Base-by-base conservation (phyloP, 1,140 invertebrate species). In the Protaetia brevitarsis region DNA sequence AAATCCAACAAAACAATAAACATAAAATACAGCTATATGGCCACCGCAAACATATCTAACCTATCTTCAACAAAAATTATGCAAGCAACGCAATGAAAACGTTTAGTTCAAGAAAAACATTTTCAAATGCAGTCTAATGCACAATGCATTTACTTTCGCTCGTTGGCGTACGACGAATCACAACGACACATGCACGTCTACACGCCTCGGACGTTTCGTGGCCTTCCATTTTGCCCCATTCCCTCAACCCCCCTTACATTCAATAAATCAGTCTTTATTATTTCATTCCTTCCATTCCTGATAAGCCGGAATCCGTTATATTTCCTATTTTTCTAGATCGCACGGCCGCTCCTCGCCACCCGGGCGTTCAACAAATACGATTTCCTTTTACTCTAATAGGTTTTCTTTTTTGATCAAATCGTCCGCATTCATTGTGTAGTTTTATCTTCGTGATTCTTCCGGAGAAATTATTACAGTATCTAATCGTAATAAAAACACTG, bases 211-310 rank as follows among this genome's bases (percentile, higher is more conserved):
- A 7, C n/a, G 13, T 13, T 45, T 45, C 41, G 41, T 21, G 41
- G 41, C 23, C 16, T 45, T 19, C 23, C 41, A n/a, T n/a, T n/a
- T n/a, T n/a, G n/a, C n/a, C n/a, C 41, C 41, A 45, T n/a, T 45
- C 13, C 23, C 41, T 21, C 41, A 45, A 2, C 41, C 41, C 1
- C 41, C 41, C 41, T 45, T 1, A 45, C 1, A 45, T 45, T 45
- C 41, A 45, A 45, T 45, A 45, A 45, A 45, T 45, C 41, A 45
- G 41, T 45, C 41, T 45, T 45, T 45, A 45, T 45, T 45, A 45
- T 45, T 45, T 45, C 41, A 45, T 45, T 45, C 41, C 41, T 45
- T 45, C 41, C 41, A 45, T 45, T 45, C 41, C 41, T 45, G 41
- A 45, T 45, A 45, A 45, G 41, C 41, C 41, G 41, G 41, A 45